Evolutionary conservation across 2,888 invertebrate species (phyloP).

Genomic region (Tuta absoluta): DNA sequence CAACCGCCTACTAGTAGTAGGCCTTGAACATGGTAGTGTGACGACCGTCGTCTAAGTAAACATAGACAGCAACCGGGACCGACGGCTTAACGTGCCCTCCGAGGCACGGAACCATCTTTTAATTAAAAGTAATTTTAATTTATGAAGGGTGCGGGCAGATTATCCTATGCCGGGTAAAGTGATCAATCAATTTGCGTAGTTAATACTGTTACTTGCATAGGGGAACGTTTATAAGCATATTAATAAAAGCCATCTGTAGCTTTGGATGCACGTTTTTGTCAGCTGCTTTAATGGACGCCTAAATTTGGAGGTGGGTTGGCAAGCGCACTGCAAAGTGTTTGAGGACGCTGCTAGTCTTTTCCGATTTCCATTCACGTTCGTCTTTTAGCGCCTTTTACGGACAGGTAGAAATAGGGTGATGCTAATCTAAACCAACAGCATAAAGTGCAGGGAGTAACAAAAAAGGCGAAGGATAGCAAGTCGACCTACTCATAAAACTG

Average conservation of each 20-base stretch:
- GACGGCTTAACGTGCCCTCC: no score
- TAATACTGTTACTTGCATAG: constrained; percentile 10
- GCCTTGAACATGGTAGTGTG: no score
- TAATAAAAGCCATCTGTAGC: constrained; percentile 7
- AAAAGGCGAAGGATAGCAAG: no score
- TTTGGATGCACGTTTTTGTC: background rate
- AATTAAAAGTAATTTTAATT: background rate
- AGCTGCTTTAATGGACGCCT: background rate
- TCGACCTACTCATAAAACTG: no score
- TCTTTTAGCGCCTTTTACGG: no score
- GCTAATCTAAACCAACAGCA: no score
- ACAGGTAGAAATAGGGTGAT: no score
- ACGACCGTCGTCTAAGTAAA: background rate
- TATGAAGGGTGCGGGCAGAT: background rate
- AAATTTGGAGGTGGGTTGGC: background rate
- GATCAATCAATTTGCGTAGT: constrained; percentile 18
- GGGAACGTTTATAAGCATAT: constrained; percentile 6
- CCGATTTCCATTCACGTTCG: no score
- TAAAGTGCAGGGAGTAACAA: no score
- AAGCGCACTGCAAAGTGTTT: background rate
- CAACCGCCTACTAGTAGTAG: no score
- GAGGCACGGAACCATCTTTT: no score
- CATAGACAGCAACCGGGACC: background rate
- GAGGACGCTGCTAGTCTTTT: background rate
- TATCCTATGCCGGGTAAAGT: background rate